Evolutionary conservation across 2,888 invertebrate species (phyloP).

Genomic region (Julus scandinavius): DNA sequence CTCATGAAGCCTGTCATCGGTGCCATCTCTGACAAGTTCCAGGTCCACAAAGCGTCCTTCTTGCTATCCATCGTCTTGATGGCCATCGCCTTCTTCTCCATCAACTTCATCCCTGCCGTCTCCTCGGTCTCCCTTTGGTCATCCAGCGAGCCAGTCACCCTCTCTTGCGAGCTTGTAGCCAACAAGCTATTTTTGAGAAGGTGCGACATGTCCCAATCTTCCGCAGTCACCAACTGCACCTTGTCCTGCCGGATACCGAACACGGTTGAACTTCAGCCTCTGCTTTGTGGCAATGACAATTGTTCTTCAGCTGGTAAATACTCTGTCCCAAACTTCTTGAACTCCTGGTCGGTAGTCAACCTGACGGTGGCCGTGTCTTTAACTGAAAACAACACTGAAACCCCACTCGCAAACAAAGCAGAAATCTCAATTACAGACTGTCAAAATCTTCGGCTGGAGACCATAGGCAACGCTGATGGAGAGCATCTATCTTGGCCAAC

Average conservation of each 20-base stretch:
- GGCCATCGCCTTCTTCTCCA: conserved; percentile 52
- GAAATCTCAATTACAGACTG: not conserved
- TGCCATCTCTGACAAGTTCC: conserved; percentile 51
- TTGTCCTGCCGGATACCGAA: conserved; percentile 16
- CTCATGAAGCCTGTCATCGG: conserved; percentile 48
- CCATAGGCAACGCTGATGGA: not conserved
- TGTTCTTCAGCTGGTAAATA: not conserved
- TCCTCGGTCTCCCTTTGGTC: not conserved
- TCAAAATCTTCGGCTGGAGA: not conserved
- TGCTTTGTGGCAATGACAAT: not conserved
- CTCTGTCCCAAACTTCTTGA: not conserved
- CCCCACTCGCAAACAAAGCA: not conserved
- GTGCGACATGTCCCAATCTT: not conserved
- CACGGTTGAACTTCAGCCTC: not conserved
- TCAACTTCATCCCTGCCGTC: conserved; percentile 50
- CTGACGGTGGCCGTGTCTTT: not conserved
- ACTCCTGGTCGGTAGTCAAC: not conserved
- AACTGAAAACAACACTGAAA: not conserved
- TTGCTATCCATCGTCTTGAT: conserved; percentile 33
- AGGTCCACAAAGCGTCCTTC: conserved; percentile 39
- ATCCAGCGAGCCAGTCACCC: not conserved
- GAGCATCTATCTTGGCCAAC: not conserved
- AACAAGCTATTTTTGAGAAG: not conserved
- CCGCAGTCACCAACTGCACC: not conserved
- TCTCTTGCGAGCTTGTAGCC: not conserved